A percentile compares a stretch with the other conserved stretches of the same genome.
These are phyloP conservation scores for Carpatolechia fugitivella DNA, from an alignment of 2,888 invertebrate species.

Conservation along the genomic window DNA sequence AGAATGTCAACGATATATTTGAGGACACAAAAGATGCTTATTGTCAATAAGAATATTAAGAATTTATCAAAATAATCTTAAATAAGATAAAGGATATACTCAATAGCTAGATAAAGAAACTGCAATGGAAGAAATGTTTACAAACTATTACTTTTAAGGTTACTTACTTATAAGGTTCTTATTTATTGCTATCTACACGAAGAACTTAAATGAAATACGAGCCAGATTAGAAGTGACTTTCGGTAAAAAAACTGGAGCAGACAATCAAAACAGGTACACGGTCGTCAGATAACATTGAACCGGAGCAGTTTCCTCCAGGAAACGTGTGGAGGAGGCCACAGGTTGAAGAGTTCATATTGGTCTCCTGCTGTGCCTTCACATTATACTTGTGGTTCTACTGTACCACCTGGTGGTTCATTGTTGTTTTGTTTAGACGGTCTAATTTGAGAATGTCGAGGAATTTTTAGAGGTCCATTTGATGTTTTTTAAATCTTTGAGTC, in stretches of 20 bases:
- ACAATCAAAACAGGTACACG: conserved; percentile 35
- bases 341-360: conserved; percentile 54
- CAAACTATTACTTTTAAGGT: too few relatives aligned
- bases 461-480: not conserved
- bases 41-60: too few relatives aligned
- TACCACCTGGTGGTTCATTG: conserved; percentile 34
- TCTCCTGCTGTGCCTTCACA: conserved; percentile 44
- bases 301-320: conserved; percentile 47
- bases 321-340: conserved; percentile 51
- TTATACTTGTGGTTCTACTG: conserved; percentile 25
- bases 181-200: too few relatives aligned
- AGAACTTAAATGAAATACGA: too few relatives aligned
- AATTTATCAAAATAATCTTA: too few relatives aligned
- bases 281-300: conserved; percentile 44
- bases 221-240: not conserved
- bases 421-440: conserved; percentile 7
- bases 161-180: too few relatives aligned
- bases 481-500: too few relatives aligned
- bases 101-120: too few relatives aligned
- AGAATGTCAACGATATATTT: not conserved
- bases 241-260: not conserved
- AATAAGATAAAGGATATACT: too few relatives aligned
- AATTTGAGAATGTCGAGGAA: conserved; percentile 6
- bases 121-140: too few relatives aligned
- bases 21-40: too few relatives aligned